Percentiles rank a stretch among this genome's conserved stretches.
Evolutionary conservation across 1,140 invertebrate species (phyloP).

Genomic region (Phymorhynchus buccinoides): DNA sequence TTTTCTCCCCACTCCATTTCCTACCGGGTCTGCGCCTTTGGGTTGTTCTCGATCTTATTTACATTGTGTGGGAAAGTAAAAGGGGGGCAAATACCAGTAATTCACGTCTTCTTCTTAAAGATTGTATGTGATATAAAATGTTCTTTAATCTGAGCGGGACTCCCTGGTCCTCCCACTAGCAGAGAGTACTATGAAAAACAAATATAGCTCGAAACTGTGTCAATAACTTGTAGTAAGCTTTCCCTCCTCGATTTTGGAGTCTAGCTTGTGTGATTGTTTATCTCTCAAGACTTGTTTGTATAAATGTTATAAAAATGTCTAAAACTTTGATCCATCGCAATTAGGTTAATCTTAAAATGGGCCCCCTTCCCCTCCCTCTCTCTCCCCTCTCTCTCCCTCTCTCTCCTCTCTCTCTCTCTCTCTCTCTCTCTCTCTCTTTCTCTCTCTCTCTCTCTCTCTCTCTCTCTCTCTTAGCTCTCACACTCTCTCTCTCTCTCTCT

Average conservation of each 20-base stretch:
- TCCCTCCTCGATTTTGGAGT: neutral
- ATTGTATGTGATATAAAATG: too few species aligned
- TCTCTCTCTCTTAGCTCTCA: neutral
- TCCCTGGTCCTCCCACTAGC: too few species aligned
- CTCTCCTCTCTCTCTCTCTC: constrained; percentile 18
- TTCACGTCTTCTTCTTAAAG: too few species aligned
- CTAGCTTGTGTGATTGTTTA: neutral
- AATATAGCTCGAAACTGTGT: too few species aligned
- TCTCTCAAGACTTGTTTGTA: neutral
- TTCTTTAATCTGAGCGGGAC: too few species aligned
- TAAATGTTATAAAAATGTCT: neutral
- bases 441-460: constrained; percentile 29
- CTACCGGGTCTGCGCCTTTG: neutral
- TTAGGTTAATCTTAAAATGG: too few species aligned
- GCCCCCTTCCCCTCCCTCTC: neutral
- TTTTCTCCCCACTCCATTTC: neutral
- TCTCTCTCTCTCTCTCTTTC: constrained; percentile 33
- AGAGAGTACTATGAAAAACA: too few species aligned
- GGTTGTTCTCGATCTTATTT: too few species aligned
- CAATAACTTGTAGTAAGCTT: too few species aligned
- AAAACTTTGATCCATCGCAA: too few species aligned
- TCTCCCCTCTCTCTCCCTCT: constrained; percentile 41
- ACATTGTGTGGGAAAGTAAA: too few species aligned
- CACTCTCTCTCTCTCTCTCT: neutral
- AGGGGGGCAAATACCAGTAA: too few species aligned